Evolutionary conservation across 2,888 invertebrate species (phyloP).

Genomic region (Nesidiocoris tenuis): DNA sequence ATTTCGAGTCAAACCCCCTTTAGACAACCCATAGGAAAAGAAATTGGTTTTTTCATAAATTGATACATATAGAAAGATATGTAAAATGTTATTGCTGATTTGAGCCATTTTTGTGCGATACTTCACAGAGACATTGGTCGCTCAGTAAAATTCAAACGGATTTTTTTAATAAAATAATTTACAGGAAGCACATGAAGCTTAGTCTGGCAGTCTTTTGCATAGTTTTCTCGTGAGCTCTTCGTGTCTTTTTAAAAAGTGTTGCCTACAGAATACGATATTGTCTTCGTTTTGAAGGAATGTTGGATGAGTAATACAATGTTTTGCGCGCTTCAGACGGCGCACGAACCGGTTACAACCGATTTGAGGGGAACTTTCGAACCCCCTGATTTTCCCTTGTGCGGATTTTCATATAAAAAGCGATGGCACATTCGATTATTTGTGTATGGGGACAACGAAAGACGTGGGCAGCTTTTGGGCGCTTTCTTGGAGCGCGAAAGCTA

Average conservation of each 20-base stretch:
- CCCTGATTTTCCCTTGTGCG: too few relatives aligned
- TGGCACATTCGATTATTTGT: constrained; percentile 27
- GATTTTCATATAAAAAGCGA: constrained; percentile 18
- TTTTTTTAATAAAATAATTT: neutral
- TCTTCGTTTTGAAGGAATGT: neutral
- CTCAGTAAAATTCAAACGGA: neutral
- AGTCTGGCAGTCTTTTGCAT: neutral
- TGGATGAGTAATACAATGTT: neutral
- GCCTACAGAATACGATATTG: neutral
- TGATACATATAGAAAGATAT: neutral
- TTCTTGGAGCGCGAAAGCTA: neutral
- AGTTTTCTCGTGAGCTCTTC: neutral
- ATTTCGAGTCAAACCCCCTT: neutral
- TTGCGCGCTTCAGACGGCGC: neutral
- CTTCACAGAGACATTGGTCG: neutral
- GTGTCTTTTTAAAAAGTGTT: neutral
- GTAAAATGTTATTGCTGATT: neutral
- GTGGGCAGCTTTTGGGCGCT: constrained; percentile 24
- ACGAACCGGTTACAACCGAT: too few relatives aligned
- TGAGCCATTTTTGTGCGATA: neutral
- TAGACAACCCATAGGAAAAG: too few relatives aligned
- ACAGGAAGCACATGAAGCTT: neutral
- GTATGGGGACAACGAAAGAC: constrained; percentile 27
- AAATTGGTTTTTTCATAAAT: neutral
- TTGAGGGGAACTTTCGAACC: too few relatives aligned